Percentiles rank a stretch among this genome's conserved stretches.
phyloP scores from a whole-genome alignment of 2,113 vertebrate genomes.

The Coryphaenoides rupestris region DNA sequence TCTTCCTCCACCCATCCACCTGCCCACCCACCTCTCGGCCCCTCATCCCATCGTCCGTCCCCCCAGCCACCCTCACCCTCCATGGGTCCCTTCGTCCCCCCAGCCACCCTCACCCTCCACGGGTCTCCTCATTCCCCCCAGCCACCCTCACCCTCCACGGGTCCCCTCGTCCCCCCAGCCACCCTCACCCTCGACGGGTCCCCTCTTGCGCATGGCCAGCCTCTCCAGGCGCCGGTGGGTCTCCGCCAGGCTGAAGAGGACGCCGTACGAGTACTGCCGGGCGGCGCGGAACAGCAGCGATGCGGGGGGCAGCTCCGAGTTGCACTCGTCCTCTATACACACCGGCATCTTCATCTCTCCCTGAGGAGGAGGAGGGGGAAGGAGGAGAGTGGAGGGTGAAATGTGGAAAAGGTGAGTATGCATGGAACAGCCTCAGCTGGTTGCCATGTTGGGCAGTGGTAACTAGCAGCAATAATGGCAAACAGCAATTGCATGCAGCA shows the following conservation, averaged over 20 bases:
- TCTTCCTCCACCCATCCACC: too few species aligned
- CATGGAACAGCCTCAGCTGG: too few species aligned
- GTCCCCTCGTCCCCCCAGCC: not conserved
- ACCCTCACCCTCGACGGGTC: constrained; percentile 76
- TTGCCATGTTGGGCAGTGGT: too few species aligned
- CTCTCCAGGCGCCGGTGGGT: constrained; percentile 84
- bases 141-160: too few species aligned
- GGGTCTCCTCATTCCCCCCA: too few species aligned
- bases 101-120: constrained; percentile 66
- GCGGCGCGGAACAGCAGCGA: constrained; percentile 84
- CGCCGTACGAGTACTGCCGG: constrained; percentile 85
- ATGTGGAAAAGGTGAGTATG: too few species aligned
- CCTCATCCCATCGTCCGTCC: constrained; percentile 77
- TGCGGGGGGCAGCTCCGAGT: constrained; percentile 84
- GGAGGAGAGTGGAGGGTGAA: too few species aligned
- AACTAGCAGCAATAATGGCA: too few species aligned
- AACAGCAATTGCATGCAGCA: too few species aligned
- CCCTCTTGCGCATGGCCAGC: constrained; percentile 77
- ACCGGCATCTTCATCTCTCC: constrained; percentile 92
- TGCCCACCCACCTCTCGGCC: not conserved
- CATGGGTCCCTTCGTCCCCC: too few species aligned
- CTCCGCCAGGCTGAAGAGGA: constrained; percentile 89
- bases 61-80: too few species aligned
- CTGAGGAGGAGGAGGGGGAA: constrained; percentile 49
- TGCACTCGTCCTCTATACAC: constrained; percentile 90